Base-by-base conservation (phyloP, 2,888 invertebrate genomes). In the Tiphia femorata region DNA sequence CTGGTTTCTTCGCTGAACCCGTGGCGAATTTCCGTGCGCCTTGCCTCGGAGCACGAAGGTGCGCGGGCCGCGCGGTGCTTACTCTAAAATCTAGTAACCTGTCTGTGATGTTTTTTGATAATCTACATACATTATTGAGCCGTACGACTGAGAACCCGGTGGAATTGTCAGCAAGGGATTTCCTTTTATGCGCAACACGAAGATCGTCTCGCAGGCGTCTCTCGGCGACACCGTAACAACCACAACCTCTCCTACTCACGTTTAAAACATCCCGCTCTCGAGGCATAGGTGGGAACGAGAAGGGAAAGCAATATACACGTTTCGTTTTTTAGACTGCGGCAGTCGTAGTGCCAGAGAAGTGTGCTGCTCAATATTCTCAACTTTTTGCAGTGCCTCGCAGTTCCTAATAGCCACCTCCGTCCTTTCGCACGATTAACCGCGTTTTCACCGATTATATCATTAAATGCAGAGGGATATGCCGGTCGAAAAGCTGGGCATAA, bases 371-470 rank as follows among this genome's bases (percentile, higher is more conserved):
- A n/a, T n/a, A n/a, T n/a, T n/a, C n/a, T 69, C 37, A 60, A 49
- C 56, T 55, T 61, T 59, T 56, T 58, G 62, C 65, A 59, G 64
- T 69, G 61, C 62, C 65, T 70, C 69, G 78, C 75, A 80, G 80
- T 80, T 81, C 80, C 80, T 79, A 79, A 63, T 77, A 76, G 74
- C 68, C 72, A 75, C 70, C 72, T 81, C 81, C 80, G 79, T 81
- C 79, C 78, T 75, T 64, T 60, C 57, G 61, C 67, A 57, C 52
- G 56, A n/a, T 52, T 44, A 63, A 64, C 29, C 56, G 58, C 58
- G 30, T 55, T 61, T 58, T 60, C 44, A 57, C 23, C 53, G 38
- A 57, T 44, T 30, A 50, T 20, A 33, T 33, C 14, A 33, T n/a
- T 33, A 14, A 33, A 4, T n/a, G 14, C 4, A 33, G 33, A n/a